A percentile compares a stretch with the other conserved stretches of the same genome.
These are phyloP conservation scores for Pardosa pseudoannulata DNA, from an alignment of 2,888 invertebrate species.

Conservation along the genomic window DNA sequence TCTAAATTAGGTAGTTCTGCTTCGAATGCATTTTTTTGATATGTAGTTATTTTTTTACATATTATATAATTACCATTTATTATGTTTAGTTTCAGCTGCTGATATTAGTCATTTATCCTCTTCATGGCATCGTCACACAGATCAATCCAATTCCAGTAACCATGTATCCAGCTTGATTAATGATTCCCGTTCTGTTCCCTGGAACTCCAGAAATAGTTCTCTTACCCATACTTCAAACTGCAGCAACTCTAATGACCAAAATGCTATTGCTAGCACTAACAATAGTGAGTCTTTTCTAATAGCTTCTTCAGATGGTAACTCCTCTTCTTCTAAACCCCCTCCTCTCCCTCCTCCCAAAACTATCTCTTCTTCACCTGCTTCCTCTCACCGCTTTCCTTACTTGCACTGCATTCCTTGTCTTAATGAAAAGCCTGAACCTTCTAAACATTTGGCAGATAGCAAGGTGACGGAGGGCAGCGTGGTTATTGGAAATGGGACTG, in stretches of 20 bases:
- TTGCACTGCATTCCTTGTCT: slow-evolving; percentile 76
- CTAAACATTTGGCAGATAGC: slow-evolving; percentile 70
- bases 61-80: too few species aligned
- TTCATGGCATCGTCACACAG: slow-evolving; percentile 49
- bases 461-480: slow-evolving; percentile 54
- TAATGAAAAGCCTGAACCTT: slow-evolving; percentile 72
- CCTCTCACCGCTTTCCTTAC: slow-evolving; percentile 74
- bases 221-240: slow-evolving; percentile 67
- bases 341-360: slow-evolving; percentile 32
- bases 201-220: slow-evolving; percentile 59
- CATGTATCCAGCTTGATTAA: slow-evolving; percentile 31
- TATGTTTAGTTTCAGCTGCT: slow-evolving; percentile 48
- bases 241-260: slow-evolving; percentile 67
- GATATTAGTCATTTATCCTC: slow-evolving; percentile 52
- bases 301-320: slow-evolving; percentile 44
- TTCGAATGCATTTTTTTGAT: too few species aligned
- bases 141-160: slow-evolving; percentile 48
- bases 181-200: slow-evolving; percentile 38
- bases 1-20: too few species aligned
- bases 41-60: too few species aligned
- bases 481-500: slow-evolving; percentile 63
- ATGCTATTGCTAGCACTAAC: slow-evolving; percentile 67
- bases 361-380: slow-evolving; percentile 67
- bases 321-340: slow-evolving; percentile 24
- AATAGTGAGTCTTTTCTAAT: slow-evolving; percentile 73